Base-by-base conservation (phyloP, 1,140 invertebrate genomes). In the Drosophila eugracilis region DNA sequence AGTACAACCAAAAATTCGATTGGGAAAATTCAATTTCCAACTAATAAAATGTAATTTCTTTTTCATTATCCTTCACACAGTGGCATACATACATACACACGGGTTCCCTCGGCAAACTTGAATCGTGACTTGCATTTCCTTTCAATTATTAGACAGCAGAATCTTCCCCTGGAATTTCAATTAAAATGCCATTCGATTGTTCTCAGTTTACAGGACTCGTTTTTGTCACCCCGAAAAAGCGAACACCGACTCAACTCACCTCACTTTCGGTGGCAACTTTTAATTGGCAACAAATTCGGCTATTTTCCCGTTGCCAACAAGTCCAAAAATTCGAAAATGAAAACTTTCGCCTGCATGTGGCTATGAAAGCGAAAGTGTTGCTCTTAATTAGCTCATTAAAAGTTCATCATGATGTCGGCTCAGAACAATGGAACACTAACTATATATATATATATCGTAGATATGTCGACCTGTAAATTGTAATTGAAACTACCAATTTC, bases 311-410 rank as follows among this genome's bases (percentile, higher is more conserved):
- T 37, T 69, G 62, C 62, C 66, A 69, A 47, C 30, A 22, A 73
- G 57, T 47, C 32, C 12, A 14, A 41, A 26, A 41, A n/a, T n/a
- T 34, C 49, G 41, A 28, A 26, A 26, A 48, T 54, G 54, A 12
- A 63, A 74, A 72, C 67, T 72, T 71, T 62, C 26, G 32, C 36
- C 24, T 15, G 15, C 28, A 30, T 59, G 34, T 7, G 59, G 54
- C 28, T 49, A 14, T 39, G 49, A 66, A 75, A 74, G 19, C 19
- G 72, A 75, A 75, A 75, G 71, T 75, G 71, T 74, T 63, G 48
- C 58, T 60, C 69, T 74, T 75, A 75, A 75, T 75, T 75, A 75
- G 72, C 72, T 75, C 60, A 75, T 75, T 75, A 75, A 75, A 75
- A 67, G 67, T 72, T 73, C 32, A 42, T 42, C 19, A 71, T 59